Evolutionary conservation across 2,888 invertebrate genomes (phyloP), one percentile per base, ranked within the genome.

Genomic region (Hemithea aestivaria): DNA sequence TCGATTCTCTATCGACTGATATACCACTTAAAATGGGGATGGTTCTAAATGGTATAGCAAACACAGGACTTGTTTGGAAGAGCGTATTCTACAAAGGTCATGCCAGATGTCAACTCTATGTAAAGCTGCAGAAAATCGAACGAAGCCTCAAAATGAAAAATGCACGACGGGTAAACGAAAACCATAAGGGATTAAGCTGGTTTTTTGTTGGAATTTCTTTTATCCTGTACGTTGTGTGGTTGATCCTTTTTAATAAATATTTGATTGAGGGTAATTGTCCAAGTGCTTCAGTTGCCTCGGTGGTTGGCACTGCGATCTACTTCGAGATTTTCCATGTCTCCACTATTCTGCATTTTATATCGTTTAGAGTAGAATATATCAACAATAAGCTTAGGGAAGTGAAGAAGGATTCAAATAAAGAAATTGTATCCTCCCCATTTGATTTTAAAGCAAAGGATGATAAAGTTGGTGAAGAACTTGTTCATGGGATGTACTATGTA

Each of bases 91-190:
- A 11, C 20, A 44, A 48, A 1, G 51, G 54, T 2, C 44, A 56
- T 11, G 33, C 40, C 10, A 53, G 56, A 34, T 62, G 69, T 29
- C 60, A 68, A 42, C 47, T 80, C 4, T 78, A 69, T 35, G 74
- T 80, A 0, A 78, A 76, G 33, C 45, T 80, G 20, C 80, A 80
- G 45, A 76, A 58, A 52, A 59, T 79, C 16, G 76, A 80, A 36
- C 59, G 71, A 6, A 45, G 42, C 10, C 31, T 81, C 1, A 58
- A 62, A 30, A 62, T 66, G 45, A 56, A 47, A 2, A 49, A 62
- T 30, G 33, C 43, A n/a, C 59, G 43, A 30, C 35, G 30, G 12
- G 16, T 45, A 0, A 78, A 79, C 43, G 49, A 51, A 20, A 45
- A 44, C 5, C 43, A 64, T n/a, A 47, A 44, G 8, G 39, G 34